Conservation (phyloP, 2,113 vertebrate genomes). For the Callorhinus ursinus region DNA sequence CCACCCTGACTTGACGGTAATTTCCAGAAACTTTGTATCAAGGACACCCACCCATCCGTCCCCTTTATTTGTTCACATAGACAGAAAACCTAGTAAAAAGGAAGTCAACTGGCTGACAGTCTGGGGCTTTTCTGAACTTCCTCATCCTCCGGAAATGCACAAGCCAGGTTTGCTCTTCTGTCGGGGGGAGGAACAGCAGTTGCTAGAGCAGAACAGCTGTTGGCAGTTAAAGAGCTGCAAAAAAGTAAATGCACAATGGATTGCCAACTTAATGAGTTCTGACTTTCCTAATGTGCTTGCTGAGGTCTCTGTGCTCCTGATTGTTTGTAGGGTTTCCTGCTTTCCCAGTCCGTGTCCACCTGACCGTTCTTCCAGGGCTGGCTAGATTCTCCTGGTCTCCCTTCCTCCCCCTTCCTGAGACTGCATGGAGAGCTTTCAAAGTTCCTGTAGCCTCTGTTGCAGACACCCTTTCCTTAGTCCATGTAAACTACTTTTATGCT, state of each 20-base stretch:
- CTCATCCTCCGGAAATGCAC: slow-evolving; percentile 1
- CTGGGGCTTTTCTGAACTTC: slow-evolving; percentile 36
- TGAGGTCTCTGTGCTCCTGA: not conserved
- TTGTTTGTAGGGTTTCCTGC: not conserved
- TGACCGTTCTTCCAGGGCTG: not conserved
- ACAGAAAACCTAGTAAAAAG: not conserved
- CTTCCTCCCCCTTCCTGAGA: not conserved
- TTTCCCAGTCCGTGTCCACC: not conserved
- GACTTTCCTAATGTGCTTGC: slow-evolving; percentile 12
- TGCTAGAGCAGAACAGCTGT: slow-evolving; percentile 8
- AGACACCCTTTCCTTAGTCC: slow-evolving; percentile 21
- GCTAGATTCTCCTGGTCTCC: not conserved
- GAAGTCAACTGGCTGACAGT: slow-evolving; percentile 41
- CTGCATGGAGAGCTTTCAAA: not conserved
- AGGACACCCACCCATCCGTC: not conserved
- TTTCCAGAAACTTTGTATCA: slow-evolving; percentile 26
- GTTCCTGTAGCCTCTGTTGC: not conserved
- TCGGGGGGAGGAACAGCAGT: not conserved
- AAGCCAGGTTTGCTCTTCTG: not conserved
- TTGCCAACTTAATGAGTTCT: slow-evolving; percentile 19
- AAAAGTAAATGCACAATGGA: not conserved
- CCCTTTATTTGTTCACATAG: slow-evolving; percentile 14
- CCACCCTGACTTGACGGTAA: not conserved
- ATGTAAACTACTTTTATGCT: not conserved
- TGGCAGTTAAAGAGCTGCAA: slow-evolving; percentile 2